Base-by-base conservation (phyloP, 2,797 vertebrate species). In the Remorina albescens region DNA sequence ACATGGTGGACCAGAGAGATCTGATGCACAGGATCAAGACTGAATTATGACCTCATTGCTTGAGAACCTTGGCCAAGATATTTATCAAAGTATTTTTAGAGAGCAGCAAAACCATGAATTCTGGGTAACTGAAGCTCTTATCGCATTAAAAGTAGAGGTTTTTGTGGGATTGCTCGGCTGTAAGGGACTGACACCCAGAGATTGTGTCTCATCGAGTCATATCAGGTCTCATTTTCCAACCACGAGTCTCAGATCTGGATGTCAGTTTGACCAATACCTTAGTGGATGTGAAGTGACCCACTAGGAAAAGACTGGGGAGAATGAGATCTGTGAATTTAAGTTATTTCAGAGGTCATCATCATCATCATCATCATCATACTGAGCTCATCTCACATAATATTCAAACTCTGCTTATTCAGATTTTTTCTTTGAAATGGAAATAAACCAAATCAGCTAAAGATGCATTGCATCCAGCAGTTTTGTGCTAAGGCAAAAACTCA, bases 21-120 rank as follows among this genome's bases (percentile, higher is more conserved):
- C 93, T 99, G 81, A 96, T 99, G 94, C 98, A 99, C 92, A 97
- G 96, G 87, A 96, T 99, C 84, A 99, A 99, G 91, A 99, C 97
- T 0, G 98, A 99, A 80, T 93, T 99, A 85, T 99, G 95, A 98
- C 78, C 37, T 15, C 23, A 4, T 64, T 12, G 32, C 2, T 28
- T 4, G 12, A 39, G 34, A 34, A 32, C n/a, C 30, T 49, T 8
- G 32, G 32, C 25, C 9, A 41, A 53, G 41, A 63, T 21, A 10
- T n/a, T 25, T 1, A 6, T 23, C 28, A 41, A n/a, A 5, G 30
- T 30, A 37, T 44, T 32, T 5, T 12, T 58, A 28, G 37, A 28
- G 19, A 21, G 25, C 74, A 28, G 26, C 18, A 34, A 21, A 65
- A 18, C n/a, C 28, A 18, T 41, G 11, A 26, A 9, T 37, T 60